phyloP scores from a whole-genome alignment of 2,888 invertebrate species.

The Yponomeuta malinellus region DNA sequence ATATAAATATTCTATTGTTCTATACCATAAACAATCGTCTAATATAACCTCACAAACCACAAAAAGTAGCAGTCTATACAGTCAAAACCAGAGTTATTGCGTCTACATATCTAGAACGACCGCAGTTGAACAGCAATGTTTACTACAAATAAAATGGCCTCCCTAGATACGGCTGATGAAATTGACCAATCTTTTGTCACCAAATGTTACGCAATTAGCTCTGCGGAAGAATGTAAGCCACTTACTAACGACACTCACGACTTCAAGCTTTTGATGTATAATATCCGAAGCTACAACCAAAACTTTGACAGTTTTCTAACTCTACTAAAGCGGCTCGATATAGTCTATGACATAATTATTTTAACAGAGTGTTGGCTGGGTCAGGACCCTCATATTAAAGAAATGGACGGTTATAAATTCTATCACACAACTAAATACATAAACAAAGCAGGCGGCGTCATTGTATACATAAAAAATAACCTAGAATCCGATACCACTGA shows the following conservation, averaged over 20 bases:
- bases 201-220: not conserved
- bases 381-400: conserved; percentile 12
- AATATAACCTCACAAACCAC: too few species aligned
- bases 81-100: too few species aligned
- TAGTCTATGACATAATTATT: not conserved
- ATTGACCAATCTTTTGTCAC: not conserved
- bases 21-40: too few species aligned
- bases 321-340: not conserved
- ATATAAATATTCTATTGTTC: too few species aligned
- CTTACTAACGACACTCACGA: not conserved
- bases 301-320: not conserved
- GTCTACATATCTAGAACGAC: too few species aligned
- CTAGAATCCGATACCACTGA: too few species aligned
- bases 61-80: too few species aligned
- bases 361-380: not conserved
- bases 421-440: too few species aligned
- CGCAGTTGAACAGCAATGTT: too few species aligned
- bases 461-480: too few species aligned
- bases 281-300: not conserved
- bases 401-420: conserved; percentile 20
- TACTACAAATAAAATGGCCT: not conserved
- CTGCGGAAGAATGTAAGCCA: not conserved
- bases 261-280: not conserved
- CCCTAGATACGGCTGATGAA: not conserved
- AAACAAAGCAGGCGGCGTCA: too few species aligned